Evolutionary conservation across 1,140 invertebrate genomes (phyloP), one percentile per base, ranked within the genome.

Genomic region (Kradibia gibbosae): DNA sequence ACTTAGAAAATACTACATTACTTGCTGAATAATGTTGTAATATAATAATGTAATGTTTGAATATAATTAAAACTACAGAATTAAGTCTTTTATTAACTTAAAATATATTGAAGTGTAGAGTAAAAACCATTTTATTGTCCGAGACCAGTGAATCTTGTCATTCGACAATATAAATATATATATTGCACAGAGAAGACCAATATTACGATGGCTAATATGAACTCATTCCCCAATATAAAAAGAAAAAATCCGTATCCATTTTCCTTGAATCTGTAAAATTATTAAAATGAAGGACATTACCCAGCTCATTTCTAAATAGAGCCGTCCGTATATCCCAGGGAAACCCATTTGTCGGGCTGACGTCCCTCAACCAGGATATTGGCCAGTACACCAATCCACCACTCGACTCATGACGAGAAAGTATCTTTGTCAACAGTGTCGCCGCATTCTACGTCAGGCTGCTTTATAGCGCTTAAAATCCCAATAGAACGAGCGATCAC

Each of bases 401-500:
- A 25, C 3, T 17, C 2, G 28, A 65, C 78, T 81, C 57, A 80
- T 85, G 75, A 78, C 81, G 85, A 83, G 86, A 85, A 50, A 84
- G 83, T 86, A 86, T 84, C 85, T 85, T 86, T 83, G 85, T 84
- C 85, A 83, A 85, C 83, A 82, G 80, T 83, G 83, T 85, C 86
- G 81, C 82, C 45, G 25, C 45, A 79, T 80, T 77, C 83, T 87
- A 86, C 81, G 85, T 86, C 85, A 86, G 78, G 83, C 82, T 84
- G 83, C 80, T 87, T 87, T 87, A 87, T 83, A 81, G 83, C 81
- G 62, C 74, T 82, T 82, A 82, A 86, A 86, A 82, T 84, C 83
- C 78, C 81, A 82, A 82, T 11, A 71, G n/a, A 22, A 71, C 28
- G 70, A 48, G 78, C 82, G 81, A 4, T 39, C 20, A 8, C 62